Base-by-base conservation (phyloP, 1,140 invertebrate species). In the Pseudomyrmex sp. region DNA sequence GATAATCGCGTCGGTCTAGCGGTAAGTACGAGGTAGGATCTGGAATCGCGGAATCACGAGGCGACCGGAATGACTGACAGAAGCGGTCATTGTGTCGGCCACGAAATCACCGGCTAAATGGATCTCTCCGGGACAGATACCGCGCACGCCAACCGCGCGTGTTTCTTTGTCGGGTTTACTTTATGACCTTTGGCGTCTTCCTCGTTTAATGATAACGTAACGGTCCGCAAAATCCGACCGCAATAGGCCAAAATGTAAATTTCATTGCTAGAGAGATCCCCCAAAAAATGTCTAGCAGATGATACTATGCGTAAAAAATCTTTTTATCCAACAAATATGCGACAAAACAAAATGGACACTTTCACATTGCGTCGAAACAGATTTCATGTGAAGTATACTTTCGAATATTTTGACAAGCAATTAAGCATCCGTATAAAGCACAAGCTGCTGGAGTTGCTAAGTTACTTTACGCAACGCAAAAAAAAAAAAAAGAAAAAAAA, bases 21-120 rank as follows among this genome's bases (percentile, higher is more conserved):
- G 54, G 44, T 46, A 79, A 79, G 63, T 15, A 62, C 48, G 48
- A 82, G 26, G 69, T 62, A 82, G 69, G 20, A 26, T 13, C n/a
- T 20, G 58, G 79, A 74, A 82, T 73, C 46, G 35, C 35, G 69
- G 23, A 46, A 82, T 82, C 48, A 82, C 79, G 70, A 82, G 59
- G 18, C 70, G 66, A 54, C 54, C 20, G 13, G 66, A 26, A 50
- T 82, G 79, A 82, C 26, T 75, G 79, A 75, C 69, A 82, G 79
- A 75, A 82, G 70, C 59, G 70, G 69, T 82, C 79, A 74, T 82
- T 63, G 70, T 63, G 70, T 63, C 13, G 70, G 79, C 58, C 59
- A 3, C 48, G 72, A 75, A 75, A 82, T 75, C 61, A 63, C 50
- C 70, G 79, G 10, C 58, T 56, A 63, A 73, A 82, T 74, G 58